phyloP scores from a whole-genome alignment of 2,888 invertebrate genomes.

The Amphipyra berbera region DNA sequence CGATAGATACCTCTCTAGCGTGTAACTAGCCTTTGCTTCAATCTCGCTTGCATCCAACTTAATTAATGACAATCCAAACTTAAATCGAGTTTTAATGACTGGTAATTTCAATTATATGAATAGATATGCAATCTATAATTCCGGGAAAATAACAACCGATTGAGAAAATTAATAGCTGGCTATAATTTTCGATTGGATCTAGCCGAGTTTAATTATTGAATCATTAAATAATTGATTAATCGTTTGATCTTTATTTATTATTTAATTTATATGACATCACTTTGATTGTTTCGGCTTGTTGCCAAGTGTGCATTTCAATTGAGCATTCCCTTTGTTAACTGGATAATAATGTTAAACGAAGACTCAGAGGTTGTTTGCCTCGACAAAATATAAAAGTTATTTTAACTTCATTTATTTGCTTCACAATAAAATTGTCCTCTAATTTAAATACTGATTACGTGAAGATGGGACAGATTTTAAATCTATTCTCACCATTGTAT shows the following conservation, averaged over 20 bases:
- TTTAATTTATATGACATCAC: slow-evolving; percentile 18
- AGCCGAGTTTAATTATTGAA: not conserved
- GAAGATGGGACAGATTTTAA: slow-evolving; percentile 17
- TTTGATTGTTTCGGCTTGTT: slow-evolving; percentile 21
- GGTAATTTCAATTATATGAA: not conserved
- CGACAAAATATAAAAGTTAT: not conserved
- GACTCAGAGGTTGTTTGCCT: slow-evolving; percentile 13
- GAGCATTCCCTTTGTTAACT: slow-evolving; percentile 34
- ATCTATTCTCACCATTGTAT: slow-evolving; percentile 14
- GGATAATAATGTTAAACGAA: slow-evolving; percentile 25
- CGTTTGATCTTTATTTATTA: slow-evolving; percentile 18
- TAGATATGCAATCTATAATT: too few species aligned
- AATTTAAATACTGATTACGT: not conserved
- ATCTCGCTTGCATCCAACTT: too few species aligned
- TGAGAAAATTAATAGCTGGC: not conserved
- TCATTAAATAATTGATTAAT: slow-evolving; percentile 3
- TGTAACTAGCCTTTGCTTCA: too few species aligned
- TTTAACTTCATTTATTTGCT: not conserved
- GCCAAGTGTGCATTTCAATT: slow-evolving; percentile 48
- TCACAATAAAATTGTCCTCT: slow-evolving; percentile 4
- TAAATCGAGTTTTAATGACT: not conserved
- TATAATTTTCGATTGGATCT: slow-evolving; percentile 13
- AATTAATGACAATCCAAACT: too few species aligned
- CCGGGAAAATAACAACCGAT: not conserved
- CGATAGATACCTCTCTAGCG: too few species aligned